Percentiles rank a stretch among this genome's conserved stretches.
Evolutionary conservation across 2,797 vertebrate genomes (phyloP).

Genomic region (Jordanella pulchra): DNA sequence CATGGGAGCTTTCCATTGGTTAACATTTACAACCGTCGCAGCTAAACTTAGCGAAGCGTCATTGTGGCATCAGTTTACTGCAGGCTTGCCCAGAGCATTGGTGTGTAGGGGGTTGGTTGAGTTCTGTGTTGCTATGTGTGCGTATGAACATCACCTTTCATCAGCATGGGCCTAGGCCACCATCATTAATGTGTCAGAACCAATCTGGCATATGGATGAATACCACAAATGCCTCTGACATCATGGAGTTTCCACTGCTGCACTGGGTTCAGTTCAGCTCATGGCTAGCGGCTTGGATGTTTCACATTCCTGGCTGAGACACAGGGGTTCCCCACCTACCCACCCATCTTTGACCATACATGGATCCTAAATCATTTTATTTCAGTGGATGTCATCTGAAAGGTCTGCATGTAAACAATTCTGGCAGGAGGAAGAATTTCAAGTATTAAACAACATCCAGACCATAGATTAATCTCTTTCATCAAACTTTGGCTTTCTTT

Average conservation of each 20-base stretch:
- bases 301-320: slow-evolving; percentile 55
- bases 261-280: slow-evolving; percentile 40
- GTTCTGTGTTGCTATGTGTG: slow-evolving; percentile 29
- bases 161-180: slow-evolving; percentile 34
- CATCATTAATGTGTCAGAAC: slow-evolving; percentile 58
- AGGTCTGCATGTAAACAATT: slow-evolving; percentile 49
- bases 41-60: slow-evolving; percentile 46
- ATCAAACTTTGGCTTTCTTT: too few species aligned
- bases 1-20: slow-evolving; percentile 29
- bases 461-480: too few species aligned
- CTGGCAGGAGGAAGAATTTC: too few species aligned
- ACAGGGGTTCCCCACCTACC: slow-evolving; percentile 73
- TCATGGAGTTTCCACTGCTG: slow-evolving; percentile 80
- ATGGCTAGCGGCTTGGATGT: slow-evolving; percentile 69
- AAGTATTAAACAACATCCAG: too few species aligned
- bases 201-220: slow-evolving; percentile 55
- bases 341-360: slow-evolving; percentile 66
- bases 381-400: slow-evolving; percentile 42
- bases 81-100: slow-evolving; percentile 37
- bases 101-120: neutral
- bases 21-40: slow-evolving; percentile 53
- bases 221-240: slow-evolving; percentile 63
- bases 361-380: slow-evolving; percentile 52
- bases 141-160: slow-evolving; percentile 58
- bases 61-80: slow-evolving; percentile 43